Base-by-base conservation (phyloP, 1,140 invertebrate genomes). In the Kradibia gibbosae region DNA sequence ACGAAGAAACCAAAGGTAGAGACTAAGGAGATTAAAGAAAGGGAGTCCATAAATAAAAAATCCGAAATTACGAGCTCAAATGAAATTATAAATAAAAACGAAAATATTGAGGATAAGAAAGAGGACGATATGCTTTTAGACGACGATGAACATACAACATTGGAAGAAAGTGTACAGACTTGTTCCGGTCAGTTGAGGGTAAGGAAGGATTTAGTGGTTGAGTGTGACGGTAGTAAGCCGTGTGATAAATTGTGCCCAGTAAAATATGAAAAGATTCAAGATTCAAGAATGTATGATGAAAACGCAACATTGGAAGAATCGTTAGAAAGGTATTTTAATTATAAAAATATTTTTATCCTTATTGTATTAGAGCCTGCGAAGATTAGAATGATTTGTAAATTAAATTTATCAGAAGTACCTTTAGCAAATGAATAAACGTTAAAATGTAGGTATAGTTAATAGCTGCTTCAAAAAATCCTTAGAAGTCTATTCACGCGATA, bases 261-360 rank as follows among this genome's bases (percentile, higher is more conserved):
- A 0, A 91, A 90, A 80, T 87, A 82, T n/a, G 90, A 91, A 13
- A 91, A 88, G 77, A 83, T 89, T 45, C 88, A 88, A 28, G 88
- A 91, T 50, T 89, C 87, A 0, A 87, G 86, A n/a, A 88, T 90
- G 48, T 89, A 90, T 31, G 91, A 91, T 13, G 91, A 91, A 55
- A 89, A 91, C 80, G 89, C 89, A 5, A 88, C 90, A 15, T 55
- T 91, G 3, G 89, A 91, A 45, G 91, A 90, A 82, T 88, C 89
- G 0, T 84, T 91, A 55, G 91, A 89, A 76, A 80, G 82, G 82
- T 83, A 78, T 34, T 10, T 28, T 53, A 28, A 0, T 39, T n/a
- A n/a, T 25, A 73, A 39, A 15, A 20, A 11, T 15, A 39, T 17
- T 67, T 62, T 10, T 48, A 48, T 48, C 17, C 8, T 7, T 10